Evolutionary conservation across 2,888 invertebrate species (phyloP).

Genomic region (Watsonalla binaria): DNA sequence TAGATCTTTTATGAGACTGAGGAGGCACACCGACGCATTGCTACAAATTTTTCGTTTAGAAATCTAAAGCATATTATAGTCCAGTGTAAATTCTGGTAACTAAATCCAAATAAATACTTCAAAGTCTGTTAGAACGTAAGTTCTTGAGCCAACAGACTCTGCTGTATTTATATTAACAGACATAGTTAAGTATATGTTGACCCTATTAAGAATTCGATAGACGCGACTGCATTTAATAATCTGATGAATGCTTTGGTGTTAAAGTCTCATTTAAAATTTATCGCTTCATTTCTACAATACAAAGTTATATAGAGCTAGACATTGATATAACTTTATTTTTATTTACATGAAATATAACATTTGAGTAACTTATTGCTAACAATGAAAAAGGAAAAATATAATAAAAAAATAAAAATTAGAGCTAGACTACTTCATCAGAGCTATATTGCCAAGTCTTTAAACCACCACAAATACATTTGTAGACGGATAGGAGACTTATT

Average conservation of each 20-base stretch:
- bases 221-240: not conserved
- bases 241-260: slow-evolving; percentile 34
- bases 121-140: slow-evolving; percentile 65
- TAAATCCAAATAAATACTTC: slow-evolving; percentile 51
- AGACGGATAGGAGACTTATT: no score
- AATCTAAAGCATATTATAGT: slow-evolving; percentile 4
- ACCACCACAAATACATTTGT: no score
- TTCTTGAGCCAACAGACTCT: slow-evolving; percentile 74
- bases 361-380: no score
- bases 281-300: slow-evolving; percentile 12
- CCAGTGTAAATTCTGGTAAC: slow-evolving; percentile 12
- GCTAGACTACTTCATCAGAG: no score
- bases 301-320: no score
- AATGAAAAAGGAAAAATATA: no score
- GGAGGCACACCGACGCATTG: slow-evolving; percentile 63
- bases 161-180: slow-evolving; percentile 49
- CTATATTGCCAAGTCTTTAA: no score
- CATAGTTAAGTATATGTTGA: slow-evolving; percentile 2
- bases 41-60: slow-evolving; percentile 6
- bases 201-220: slow-evolving; percentile 5
- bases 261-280: slow-evolving; percentile 33
- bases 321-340: no score
- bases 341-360: no score
- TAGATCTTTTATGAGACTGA: slow-evolving; percentile 45
- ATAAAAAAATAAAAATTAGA: no score